Conservation (phyloP, 1,140 invertebrate genomes). For the Oedothorax gibbosus region DNA sequence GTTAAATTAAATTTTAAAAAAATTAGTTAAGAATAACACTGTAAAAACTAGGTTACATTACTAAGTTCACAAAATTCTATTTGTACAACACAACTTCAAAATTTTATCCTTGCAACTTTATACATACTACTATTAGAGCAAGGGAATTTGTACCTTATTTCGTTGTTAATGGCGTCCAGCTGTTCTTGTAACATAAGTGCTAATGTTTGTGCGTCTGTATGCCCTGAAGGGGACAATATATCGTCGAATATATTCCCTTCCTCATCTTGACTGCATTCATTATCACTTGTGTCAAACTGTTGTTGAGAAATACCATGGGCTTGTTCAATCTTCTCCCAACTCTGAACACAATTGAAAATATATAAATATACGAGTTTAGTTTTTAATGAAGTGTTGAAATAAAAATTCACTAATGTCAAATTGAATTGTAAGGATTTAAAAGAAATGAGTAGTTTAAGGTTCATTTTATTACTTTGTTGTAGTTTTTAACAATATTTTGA, state of each 20-base stretch:
- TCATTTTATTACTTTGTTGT: no score
- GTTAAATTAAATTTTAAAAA: no score
- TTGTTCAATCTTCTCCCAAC: slow-evolving; percentile 54
- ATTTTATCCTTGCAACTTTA: background rate
- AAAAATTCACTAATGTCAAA: no score
- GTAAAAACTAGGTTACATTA: background rate
- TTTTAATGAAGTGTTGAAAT: background rate
- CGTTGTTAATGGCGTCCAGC: slow-evolving; percentile 99
- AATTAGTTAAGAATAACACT: no score
- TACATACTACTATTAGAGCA: background rate
- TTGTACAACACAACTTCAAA: background rate
- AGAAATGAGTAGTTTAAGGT: no score
- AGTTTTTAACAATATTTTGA: no score
- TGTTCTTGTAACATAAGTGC: slow-evolving; percentile 99
- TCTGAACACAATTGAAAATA: slow-evolving; percentile 6
- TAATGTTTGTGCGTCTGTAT: slow-evolving; percentile 94
- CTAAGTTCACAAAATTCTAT: background rate
- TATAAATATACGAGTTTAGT: background rate
- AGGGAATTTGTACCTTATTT: slow-evolving; percentile 78
- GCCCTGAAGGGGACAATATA: slow-evolving; percentile 72
- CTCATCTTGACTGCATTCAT: slow-evolving; percentile 80
- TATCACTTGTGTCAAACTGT: slow-evolving; percentile 85
- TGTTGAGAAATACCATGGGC: slow-evolving; percentile 88
- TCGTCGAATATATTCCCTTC: slow-evolving; percentile 75
- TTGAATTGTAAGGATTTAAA: no score